Conservation (phyloP, 2,797 vertebrate genomes). For the Heteromormyrus szaboi region DNA sequence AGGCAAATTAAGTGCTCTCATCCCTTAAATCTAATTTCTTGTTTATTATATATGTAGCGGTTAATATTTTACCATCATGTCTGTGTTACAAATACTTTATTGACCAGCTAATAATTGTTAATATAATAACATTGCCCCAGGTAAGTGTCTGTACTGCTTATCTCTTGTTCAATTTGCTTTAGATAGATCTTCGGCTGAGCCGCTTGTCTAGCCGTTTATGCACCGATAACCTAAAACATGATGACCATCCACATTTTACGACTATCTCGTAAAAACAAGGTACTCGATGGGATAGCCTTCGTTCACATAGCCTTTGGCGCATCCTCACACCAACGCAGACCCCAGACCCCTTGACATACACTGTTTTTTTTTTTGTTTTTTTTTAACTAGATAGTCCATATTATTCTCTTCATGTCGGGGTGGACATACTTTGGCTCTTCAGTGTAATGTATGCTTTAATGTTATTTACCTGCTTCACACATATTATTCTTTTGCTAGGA, state of each 20-base stretch:
- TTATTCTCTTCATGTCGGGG: neutral
- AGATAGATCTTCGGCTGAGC: neutral
- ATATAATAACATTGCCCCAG: neutral
- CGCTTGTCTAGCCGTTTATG: neutral
- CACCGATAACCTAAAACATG: neutral
- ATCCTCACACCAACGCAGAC: neutral
- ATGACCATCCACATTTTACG: neutral
- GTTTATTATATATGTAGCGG: conserved; percentile 14
- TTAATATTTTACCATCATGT: conserved; percentile 9
- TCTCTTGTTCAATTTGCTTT: neutral
- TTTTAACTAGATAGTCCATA: neutral
- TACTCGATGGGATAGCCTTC: neutral
- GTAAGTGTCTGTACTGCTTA: neutral
- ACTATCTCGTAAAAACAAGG: neutral
- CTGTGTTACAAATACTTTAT: conserved; percentile 5
- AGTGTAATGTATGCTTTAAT: neutral
- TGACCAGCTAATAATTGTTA: conserved; percentile 16
- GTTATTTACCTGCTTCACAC: neutral
- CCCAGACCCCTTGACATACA: neutral
- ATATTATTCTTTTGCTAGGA: neutral
- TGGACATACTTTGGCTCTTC: neutral
- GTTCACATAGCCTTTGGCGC: neutral
- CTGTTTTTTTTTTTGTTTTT: neutral
- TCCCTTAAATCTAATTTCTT: conserved; percentile 11
- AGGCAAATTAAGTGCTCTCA: neutral